Evolutionary conservation across 2,113 vertebrate genomes (phyloP).

Genomic region (Gasterosteus nipponicus): DNA sequence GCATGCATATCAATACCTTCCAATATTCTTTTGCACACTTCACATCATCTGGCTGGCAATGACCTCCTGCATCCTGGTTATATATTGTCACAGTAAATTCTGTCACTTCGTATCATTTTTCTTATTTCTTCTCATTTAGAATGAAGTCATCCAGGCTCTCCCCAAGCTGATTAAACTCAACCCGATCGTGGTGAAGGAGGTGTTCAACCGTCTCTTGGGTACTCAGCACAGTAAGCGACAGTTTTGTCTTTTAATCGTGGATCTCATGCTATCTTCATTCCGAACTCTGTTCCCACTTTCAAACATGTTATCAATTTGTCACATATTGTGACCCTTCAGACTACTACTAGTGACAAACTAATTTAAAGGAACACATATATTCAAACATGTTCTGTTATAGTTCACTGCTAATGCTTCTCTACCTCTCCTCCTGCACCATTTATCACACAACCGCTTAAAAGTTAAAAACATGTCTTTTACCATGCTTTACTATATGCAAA

Average conservation of each 20-base stretch:
- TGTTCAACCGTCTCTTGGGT: conserved; percentile 94
- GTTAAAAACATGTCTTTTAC: not conserved
- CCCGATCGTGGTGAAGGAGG: conserved; percentile 97
- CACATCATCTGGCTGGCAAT: not conserved
- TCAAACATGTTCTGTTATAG: not conserved
- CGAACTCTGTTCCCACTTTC: not conserved
- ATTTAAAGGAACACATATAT: not conserved
- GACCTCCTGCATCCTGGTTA: not conserved
- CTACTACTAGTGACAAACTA: too few species aligned
- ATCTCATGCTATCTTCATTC: not conserved
- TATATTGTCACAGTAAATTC: not conserved
- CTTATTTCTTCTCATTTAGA: conserved; percentile 72
- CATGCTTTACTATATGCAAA: not conserved
- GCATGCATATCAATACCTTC: not conserved
- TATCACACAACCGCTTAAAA: not conserved
- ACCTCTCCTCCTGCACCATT: too few species aligned
- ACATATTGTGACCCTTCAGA: too few species aligned
- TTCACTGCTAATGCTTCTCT: not conserved
- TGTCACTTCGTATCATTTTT: not conserved
- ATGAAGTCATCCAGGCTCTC: conserved; percentile 93
- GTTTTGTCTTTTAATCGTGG: not conserved
- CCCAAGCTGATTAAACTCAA: conserved; percentile 98
- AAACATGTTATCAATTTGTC: not conserved
- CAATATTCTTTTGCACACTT: not conserved
- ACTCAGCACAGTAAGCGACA: conserved; percentile 90